Evolutionary conservation across 2,797 vertebrate species (phyloP), one percentile per base, ranked within the genome.

Genomic region (Epinephelus awoara): DNA sequence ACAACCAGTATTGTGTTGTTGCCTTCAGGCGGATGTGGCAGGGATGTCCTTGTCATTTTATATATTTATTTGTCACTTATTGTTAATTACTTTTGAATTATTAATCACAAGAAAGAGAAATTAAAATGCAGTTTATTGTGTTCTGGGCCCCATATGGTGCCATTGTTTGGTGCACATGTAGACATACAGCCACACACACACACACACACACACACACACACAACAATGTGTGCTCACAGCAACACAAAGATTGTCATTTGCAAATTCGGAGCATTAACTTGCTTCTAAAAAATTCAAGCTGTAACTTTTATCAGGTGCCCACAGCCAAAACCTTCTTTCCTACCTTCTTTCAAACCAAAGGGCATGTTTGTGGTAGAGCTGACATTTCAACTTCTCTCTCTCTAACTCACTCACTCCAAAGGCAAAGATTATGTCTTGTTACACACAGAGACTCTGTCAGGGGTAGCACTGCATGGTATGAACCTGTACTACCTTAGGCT

Each of bases 361-460:
- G 92, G 84, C 86, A 90, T 86, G 87, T 92, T 89, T 90, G 84
- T 79, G 78, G 75, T 81, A 75, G 69, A 84, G 86, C 83, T 92
- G 90, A 91, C 90, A 92, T 91, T 94, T 93, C 58, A 82, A 84
- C 89, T 83, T 66, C 87, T 83, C 75, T 68, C 82, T 58, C 77
- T 72, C 75, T 77, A 40, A 77, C 87, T 80, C 76, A 69, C 85
- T 87, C 72, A 73, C 78, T 93, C 93, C 89, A 84, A 85, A 89
- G 92, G 91, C 88, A 81, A 88, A 92, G 91, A 94, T 94, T 92
- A 92, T 88, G 88, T 83, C 85, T 85, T 52, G 72, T 85, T 82
- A 85, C 75, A 88, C 80, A 85, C 71, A 77, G 78, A 77, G 81
- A 73, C 79, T 64, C 75, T 61, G 79, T 78, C 81, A 83, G 86